phyloP scores from a whole-genome alignment of 2,797 vertebrate genomes.

The Halcyon chelicuti region DNA sequence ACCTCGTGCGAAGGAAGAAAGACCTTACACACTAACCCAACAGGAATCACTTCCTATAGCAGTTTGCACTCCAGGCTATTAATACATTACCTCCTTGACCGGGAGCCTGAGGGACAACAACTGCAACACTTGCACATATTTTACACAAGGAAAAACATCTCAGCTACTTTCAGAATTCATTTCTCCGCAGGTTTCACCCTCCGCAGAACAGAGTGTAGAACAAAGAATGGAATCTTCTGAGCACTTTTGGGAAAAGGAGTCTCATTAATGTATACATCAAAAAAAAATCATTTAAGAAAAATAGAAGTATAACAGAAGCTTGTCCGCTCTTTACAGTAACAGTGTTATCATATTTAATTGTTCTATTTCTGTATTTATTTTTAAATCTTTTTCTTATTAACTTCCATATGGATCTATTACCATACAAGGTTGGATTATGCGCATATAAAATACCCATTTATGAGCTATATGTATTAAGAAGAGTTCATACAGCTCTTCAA shows the following conservation, averaged over 20 bases:
- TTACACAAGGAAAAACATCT: not conserved
- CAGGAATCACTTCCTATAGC: not conserved
- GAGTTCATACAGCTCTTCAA: not conserved
- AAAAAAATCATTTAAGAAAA: not conserved
- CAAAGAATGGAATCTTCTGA: not conserved
- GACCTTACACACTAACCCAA: not conserved
- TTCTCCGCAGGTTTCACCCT: not conserved
- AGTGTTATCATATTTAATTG: not conserved
- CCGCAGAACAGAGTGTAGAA: not conserved
- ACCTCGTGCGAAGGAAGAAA: not conserved
- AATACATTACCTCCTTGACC: not conserved
- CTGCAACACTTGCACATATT: not conserved
- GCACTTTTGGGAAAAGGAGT: not conserved
- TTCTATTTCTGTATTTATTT: not conserved
- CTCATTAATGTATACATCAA: not conserved
- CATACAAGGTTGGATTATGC: not conserved
- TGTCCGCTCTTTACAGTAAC: not conserved
- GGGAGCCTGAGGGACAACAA: not conserved
- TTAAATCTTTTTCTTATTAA: not conserved
- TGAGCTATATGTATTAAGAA: not conserved
- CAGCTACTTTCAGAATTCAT: not conserved
- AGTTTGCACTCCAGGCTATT: not conserved
- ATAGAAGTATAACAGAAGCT: not conserved
- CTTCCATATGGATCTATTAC: accelerated
- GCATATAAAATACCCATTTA: not conserved